Evolutionary conservation across 2,113 vertebrate genomes (phyloP).

Genomic region (Anoura caudifer): DNA sequence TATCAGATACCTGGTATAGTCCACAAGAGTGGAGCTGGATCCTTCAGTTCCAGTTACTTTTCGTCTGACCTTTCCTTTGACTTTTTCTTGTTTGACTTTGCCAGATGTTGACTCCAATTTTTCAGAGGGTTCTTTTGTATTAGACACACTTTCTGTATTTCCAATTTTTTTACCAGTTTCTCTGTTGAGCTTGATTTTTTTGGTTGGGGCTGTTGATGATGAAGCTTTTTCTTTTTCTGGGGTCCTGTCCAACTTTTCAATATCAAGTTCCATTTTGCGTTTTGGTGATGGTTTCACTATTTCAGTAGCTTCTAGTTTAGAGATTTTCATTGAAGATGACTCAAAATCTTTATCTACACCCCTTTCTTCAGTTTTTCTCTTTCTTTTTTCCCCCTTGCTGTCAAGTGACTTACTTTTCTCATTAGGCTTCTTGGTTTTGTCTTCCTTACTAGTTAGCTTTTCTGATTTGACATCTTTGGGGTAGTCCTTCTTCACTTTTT

Average conservation of each 20-base stretch:
- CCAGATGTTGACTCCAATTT: constrained; percentile 77
- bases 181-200: constrained; percentile 95
- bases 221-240: constrained; percentile 81
- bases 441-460: constrained; percentile 83
- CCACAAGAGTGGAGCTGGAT: constrained; percentile 81
- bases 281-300: constrained; percentile 81
- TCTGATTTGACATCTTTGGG: constrained; percentile 82
- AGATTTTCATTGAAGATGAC: constrained; percentile 69
- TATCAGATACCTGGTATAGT: constrained; percentile 86
- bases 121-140: constrained; percentile 79
- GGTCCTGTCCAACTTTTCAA: constrained; percentile 79
- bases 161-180: constrained; percentile 90
- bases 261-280: constrained; percentile 80
- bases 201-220: constrained; percentile 83
- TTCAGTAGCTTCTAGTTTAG: constrained; percentile 81
- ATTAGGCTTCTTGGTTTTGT: constrained; percentile 81
- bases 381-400: constrained; percentile 86
- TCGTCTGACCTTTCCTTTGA: constrained; percentile 82
- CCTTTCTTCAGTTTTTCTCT: constrained; percentile 87
- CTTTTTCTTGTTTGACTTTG: constrained; percentile 83
- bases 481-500: constrained; percentile 83
- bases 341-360: constrained; percentile 82
- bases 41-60: constrained; percentile 81
- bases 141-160: constrained; percentile 78
- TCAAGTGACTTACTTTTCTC: constrained; percentile 85